Base-by-base conservation (phyloP, 2,113 vertebrate genomes). In the Spheniscus mendiculus region DNA sequence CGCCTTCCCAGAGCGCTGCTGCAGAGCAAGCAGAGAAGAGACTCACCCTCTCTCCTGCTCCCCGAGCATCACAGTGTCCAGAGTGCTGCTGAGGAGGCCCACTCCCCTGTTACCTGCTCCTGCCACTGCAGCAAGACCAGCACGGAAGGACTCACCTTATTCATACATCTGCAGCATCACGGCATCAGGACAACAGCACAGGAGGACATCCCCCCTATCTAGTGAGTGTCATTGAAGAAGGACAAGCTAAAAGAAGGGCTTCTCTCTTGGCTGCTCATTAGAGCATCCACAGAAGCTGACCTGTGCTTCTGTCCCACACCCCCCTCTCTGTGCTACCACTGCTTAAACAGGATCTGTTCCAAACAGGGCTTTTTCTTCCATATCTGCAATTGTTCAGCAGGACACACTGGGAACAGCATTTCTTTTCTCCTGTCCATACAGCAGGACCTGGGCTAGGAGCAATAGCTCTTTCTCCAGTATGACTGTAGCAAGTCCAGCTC, bases 181-280 rank as follows among this genome's bases (percentile, higher is more conserved):
- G 1, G 73, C 79, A 34, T 26, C 66, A 13, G 71, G 83, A 85
- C 26, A 4, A 6, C 6, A 3, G 77, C 71, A 58, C 49, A 50
- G 78, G 72, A 92, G 65, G 42, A 34, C 70, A 70, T 19, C 38
- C 40, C 67, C 87, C 53, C 42, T 87, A 77, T 76, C 85, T 90
- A 65, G 71, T 50, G 56, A 36, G 61, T 50, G 77, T 83, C 84
- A 72, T 10, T 89, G 94, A 94, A 94, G 94, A 94, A 94, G 82
- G 80, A 90, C 71, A 80, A 89, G 58, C 61, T 91, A 49, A 79
- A 87, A 91, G 77, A 52, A 89, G 29, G 40, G 70, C 49, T 96
- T 74, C 27, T 87, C 52, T 83, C 84, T 69, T 34, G 55, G 61
- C 79, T 44, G 49, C 25, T 83, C 36, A 5, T 26, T 59, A 72